Base-by-base conservation (phyloP, 2,113 vertebrate genomes). In the Gymnocephalus cernua region DNA sequence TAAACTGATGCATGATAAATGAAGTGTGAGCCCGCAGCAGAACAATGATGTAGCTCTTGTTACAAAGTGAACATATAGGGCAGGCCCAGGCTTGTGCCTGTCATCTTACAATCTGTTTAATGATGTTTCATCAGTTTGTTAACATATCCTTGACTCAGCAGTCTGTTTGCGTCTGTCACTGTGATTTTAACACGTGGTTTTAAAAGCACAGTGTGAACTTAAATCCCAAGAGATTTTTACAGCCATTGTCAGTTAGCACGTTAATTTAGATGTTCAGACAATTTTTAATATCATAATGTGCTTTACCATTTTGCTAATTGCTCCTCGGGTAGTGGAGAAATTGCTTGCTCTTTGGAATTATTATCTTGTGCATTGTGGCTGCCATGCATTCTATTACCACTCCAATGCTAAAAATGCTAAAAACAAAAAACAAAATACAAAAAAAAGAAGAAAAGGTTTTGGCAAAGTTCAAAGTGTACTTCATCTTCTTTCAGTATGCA, bases 21-120 rank as follows among this genome's bases (percentile, higher is more conserved):
- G 70, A 91, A 63, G 84, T 67, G 53, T 0, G 66, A 83, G 71
- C 69, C n/a, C 8, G 44, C 41, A 38, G 53, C 19, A 74, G 76
- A 79, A 88, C 86, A 90, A 92, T 91, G 81, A 73, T 58, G 56
- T 15, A 48, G 85, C 88, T 93, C 87, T 38, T 48, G 80, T 94
- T 91, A 91, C 90, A 82, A 75, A n/a, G 58, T 58, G 72, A 70
- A 90, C 62, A 78, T 53, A 62, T 6, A 50, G 81, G 91, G 79
- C 94, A 85, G 65, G 93, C 75, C 80, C 68, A 75, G 88, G 91
- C 94, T 86, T 94, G 93, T 81, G 65, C 48, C 76, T 82, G 84
- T 79, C 80, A 86, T 68, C 63, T 82, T 59, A 83, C 75, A 61
- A 56, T 51, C 54, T 73, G 59, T 85, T 86, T 73, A 86, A 74